Conservation (phyloP, 2,888 invertebrate species). For the Drosophila formosana region DNA sequence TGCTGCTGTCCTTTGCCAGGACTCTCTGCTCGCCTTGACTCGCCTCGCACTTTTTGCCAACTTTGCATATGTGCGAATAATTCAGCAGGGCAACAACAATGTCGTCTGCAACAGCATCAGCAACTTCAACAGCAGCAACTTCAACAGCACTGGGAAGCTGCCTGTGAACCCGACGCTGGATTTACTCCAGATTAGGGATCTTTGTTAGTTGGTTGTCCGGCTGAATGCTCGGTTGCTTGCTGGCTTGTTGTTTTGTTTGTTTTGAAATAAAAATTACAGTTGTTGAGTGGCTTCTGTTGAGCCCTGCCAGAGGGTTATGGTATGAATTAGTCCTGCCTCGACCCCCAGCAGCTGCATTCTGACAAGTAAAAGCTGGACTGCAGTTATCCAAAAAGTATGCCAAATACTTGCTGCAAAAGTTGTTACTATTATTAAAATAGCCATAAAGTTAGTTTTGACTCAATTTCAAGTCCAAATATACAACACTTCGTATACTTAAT, state of each 20-base stretch:
- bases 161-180: constrained; percentile 62
- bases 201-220: constrained; percentile 69
- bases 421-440: background rate
- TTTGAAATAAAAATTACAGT: constrained; percentile 73
- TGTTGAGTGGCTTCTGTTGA: constrained; percentile 57
- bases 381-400: constrained; percentile 14
- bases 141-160: constrained; percentile 20
- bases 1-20: constrained; percentile 25
- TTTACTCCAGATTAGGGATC: constrained; percentile 81
- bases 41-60: constrained; percentile 73
- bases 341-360: constrained; percentile 35
- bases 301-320: constrained; percentile 36
- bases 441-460: background rate
- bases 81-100: constrained; percentile 55
- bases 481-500: background rate
- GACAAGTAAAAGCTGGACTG: constrained; percentile 32
- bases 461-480: background rate
- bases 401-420: background rate
- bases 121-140: constrained; percentile 17
- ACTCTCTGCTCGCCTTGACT: background rate
- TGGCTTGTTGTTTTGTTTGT: constrained; percentile 45
- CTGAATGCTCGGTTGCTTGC: constrained; percentile 21
- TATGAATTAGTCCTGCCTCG: constrained; percentile 46
- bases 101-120: constrained; percentile 21
- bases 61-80: constrained; percentile 82